These are phyloP conservation scores for Melanogrammus aeglefinus DNA, from an alignment of 2,797 vertebrate species.

Conservation along the genomic window DNA sequence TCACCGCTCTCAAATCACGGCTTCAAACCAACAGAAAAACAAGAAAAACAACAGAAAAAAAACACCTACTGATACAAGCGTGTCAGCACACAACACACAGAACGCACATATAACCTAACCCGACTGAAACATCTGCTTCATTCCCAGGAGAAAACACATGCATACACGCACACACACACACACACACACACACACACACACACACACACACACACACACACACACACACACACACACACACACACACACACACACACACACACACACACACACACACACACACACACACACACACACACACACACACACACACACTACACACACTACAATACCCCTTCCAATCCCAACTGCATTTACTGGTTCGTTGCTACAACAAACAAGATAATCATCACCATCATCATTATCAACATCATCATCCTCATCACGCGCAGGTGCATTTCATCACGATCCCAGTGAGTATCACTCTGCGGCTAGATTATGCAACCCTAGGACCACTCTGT, in stretches of 20 bases:
- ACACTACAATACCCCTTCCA: neutral
- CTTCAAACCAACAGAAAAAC: neutral
- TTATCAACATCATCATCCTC: neutral
- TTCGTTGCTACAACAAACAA: neutral
- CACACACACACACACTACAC: neutral
- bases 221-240: slow-evolving; percentile 22
- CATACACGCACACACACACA: neutral
- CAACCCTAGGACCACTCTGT: neutral
- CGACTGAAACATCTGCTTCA: neutral
- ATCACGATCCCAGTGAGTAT: neutral
- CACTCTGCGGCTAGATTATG: neutral
- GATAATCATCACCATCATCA: neutral
- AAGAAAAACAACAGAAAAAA: neutral
- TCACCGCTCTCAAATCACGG: neutral
- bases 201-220: slow-evolving; percentile 18
- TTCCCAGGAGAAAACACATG: neutral
- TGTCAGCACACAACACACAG: neutral
- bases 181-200: slow-evolving; percentile 5
- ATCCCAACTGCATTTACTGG: neutral
- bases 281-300: slow-evolving; percentile 1
- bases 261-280: slow-evolving; percentile 3
- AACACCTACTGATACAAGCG: neutral
- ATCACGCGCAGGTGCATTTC: neutral
- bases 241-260: slow-evolving; percentile 7
- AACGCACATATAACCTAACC: neutral